Evolutionary conservation across 2,888 invertebrate species (phyloP).

Genomic region (Drosophila borealis): DNA sequence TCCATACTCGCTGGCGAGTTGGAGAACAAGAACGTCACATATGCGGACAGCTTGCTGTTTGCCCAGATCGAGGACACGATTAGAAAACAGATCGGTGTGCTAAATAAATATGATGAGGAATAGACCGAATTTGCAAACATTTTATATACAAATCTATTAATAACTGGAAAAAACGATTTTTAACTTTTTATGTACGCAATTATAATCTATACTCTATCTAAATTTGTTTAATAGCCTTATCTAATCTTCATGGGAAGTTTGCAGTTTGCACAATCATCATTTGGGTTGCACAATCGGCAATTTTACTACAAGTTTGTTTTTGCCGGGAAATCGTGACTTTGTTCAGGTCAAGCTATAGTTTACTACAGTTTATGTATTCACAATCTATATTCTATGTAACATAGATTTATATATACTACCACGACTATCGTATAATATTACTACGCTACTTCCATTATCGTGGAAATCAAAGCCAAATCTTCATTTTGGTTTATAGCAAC

Average conservation of each 20-base stretch:
- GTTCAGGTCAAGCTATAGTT: slow-evolving; percentile 16
- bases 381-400: too few species aligned
- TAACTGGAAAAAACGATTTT: slow-evolving; percentile 4
- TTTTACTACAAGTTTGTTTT: too few species aligned
- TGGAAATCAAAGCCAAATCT: too few species aligned
- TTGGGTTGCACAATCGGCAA: background rate
- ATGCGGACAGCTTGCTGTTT: slow-evolving; percentile 89
- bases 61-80: slow-evolving; percentile 91
- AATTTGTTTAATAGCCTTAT: background rate
- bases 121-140: slow-evolving; percentile 16
- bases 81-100: slow-evolving; percentile 87
- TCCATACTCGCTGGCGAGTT: slow-evolving; percentile 88
- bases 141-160: background rate
- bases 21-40: slow-evolving; percentile 89
- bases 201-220: background rate
- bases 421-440: too few species aligned
- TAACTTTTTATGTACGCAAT: background rate
- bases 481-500: too few species aligned
- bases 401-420: too few species aligned
- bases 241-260: slow-evolving; percentile 1
- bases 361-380: background rate
- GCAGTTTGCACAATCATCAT: background rate
- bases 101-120: slow-evolving; percentile 67
- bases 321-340: slow-evolving; percentile 8
- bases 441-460: too few species aligned